Base-by-base conservation (phyloP, 2,888 invertebrate genomes). In the Belgica antarctica region DNA sequence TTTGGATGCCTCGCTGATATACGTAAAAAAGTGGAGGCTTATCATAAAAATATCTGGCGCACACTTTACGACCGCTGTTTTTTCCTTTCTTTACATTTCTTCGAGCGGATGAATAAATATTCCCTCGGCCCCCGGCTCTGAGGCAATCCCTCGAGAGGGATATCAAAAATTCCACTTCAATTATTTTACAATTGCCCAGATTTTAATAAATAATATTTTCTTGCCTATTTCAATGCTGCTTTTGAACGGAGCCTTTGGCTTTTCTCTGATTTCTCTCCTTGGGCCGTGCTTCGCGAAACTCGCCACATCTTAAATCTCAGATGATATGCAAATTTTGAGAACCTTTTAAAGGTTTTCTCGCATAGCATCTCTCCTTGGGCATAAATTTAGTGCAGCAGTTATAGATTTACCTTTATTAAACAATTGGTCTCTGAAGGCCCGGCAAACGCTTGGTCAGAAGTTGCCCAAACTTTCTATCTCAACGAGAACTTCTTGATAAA, bases 251-350 rank as follows among this genome's bases (percentile, higher is more conserved):
- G 5, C 7, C 25, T 27, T 27, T 15, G 46, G 27, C 59, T 15
- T n/a, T n/a, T n/a, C 3, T 46, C 15, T 46, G 4, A 46, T 12
- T 46, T 27, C 59, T 24, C 52, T 52, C 52, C 5, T 41, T 41
- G 41, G 41, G 41, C 41, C 41, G 15, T 12, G 17, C 22, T 52
- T 17, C 52, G 12, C 52, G 7, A 19, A 52, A 66, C 46, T 66
- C 46, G 65, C 47, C 65, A 66, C 65, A 68, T 68, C 68, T 57
- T 68, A 68, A 57, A 57, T 68, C 68, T 68, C 68, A 22, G 57
- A 52, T 34, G 68, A 68, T 68, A 68, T 68, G 68, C 68, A 68
- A 68, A 68, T 68, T 57, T 25, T 10, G 10, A 34, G 22, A 31
- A 28, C 52, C 57, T 68, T 57, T 68, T 41, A 52, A 52, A 52